Base-by-base conservation (phyloP, 2,888 invertebrate species). In the Caenorhabditis sinica region DNA sequence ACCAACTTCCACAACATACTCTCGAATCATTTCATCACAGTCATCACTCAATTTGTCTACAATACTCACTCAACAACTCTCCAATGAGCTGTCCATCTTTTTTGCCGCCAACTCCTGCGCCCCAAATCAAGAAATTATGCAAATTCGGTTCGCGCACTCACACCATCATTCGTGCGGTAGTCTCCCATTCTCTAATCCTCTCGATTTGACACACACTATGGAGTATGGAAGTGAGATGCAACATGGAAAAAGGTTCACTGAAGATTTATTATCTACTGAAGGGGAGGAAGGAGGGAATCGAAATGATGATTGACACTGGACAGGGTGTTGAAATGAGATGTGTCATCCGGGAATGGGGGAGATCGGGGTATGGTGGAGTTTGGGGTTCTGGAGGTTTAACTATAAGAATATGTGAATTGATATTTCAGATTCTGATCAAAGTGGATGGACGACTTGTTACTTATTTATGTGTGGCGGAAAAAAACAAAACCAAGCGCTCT, bases 11-110 rank as follows among this genome's bases (percentile, higher is more conserved):
- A 8, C 4, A 33, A 33, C 33, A 33, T 6, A 33, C 40, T 11
- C 40, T 40, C 13, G 2, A 40, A 13, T 40, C 40, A 40, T 40
- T 40, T 40, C 40, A 13, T 13, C 40, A 11, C n/a, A n/a, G n/a
- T n/a, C n/a, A 13, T 13, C 2, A 13, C 40, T 13, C 40, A 40
- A 40, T 40, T 40, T 13, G 40, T 11, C 40, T 6, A 11, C 40
- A 2, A 40, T 2, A 40, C 40, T 13, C 33, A 36, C 4, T 65
- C 30, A 17, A 13, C 36, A 43, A 40, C 63, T 43, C 63, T 43
- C 63, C 63, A 63, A 63, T 63, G 68, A 68, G 68, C 68, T 49
- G 68, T 68, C 36, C 68, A 68, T 68, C 68, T 51, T 66, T 49
- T 28, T 49, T 66, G 15, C 8, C 49, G 4, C 25, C 56, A 28